phyloP scores from a whole-genome alignment of 2,797 vertebrate species.

The Danio kyathit region DNA sequence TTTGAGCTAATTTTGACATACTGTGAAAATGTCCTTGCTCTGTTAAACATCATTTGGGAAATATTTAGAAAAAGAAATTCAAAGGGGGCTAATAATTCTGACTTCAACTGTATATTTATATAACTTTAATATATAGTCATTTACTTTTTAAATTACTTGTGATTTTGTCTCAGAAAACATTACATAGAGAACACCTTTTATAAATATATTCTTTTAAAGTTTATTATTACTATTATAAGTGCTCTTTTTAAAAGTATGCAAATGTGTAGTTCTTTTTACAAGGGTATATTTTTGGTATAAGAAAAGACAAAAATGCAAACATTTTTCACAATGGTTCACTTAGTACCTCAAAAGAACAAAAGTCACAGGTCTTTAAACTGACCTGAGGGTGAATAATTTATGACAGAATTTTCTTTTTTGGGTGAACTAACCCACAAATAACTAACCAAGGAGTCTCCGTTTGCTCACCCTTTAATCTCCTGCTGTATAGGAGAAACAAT shows the following conservation, averaged over 20 bases:
- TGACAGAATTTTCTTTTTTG: not conserved
- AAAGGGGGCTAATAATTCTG: too few relatives aligned
- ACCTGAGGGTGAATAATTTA: not conserved
- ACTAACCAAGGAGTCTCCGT: constrained; percentile 10
- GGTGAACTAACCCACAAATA: not conserved
- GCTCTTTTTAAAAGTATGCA: not conserved
- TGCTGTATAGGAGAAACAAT: constrained; percentile 26
- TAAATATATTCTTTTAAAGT: not conserved
- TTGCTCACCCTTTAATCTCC: constrained; percentile 26
- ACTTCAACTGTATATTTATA: too few relatives aligned
- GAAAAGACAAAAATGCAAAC: not conserved
- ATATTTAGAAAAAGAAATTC: too few relatives aligned
- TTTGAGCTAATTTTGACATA: too few relatives aligned
- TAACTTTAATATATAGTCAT: too few relatives aligned
- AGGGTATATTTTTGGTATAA: not conserved
- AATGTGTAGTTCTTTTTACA: not conserved
- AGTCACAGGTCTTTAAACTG: not conserved
- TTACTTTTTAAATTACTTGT: too few relatives aligned
- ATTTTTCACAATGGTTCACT: not conserved
- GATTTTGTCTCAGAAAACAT: not conserved
- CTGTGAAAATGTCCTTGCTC: too few relatives aligned
- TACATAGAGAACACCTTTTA: not conserved
- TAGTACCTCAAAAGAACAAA: not conserved
- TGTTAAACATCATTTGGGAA: too few relatives aligned
- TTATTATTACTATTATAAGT: not conserved